Base-by-base conservation (phyloP, 2,797 vertebrate genomes). In the Buceros bicornis region DNA sequence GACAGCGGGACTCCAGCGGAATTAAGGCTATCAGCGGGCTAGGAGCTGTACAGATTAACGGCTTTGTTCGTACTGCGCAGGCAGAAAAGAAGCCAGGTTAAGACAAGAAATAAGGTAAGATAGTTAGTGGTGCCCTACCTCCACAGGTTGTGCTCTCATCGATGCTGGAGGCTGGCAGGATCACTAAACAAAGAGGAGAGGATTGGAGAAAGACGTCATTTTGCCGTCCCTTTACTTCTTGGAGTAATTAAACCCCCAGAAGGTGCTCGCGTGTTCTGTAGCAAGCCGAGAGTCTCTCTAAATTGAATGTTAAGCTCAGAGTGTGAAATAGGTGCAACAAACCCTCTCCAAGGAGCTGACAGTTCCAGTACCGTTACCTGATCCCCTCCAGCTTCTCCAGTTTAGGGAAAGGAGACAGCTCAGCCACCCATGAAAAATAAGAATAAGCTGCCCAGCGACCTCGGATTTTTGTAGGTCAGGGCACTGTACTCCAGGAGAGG, bases 81-180 rank as follows among this genome's bases (percentile, higher is more conserved):
- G 85, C 91, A 95, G 72, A 89, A 95, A 89, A 96, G 60, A 87
- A 93, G 56, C 29, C 87, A 96, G 51, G 82, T 95, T 93, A 96
- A 94, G 92, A 96, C 93, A 92, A 89, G 12, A 97, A 93, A 65
- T 95, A 95, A 97, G 90, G 97, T 97, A 82, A 40, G 51, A 95
- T 87, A 82, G 95, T 74, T 89, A 95, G 82, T 61, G 65, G 89
- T 95, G 97, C 96, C 98, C 98, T 98, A 99, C 99, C 99, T 98
- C 98, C 99, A 96, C 99, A 99, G 93, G 98, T 98, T 6, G 98
- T 98, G 96, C 98, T 98, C 97, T 99, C 99, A 90, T 99, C 99
- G 89, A 99, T 98, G 97, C 99, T 99, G 95, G 99, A 99, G 77
- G 99, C 99, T 80, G 99, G 98, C 93, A 99, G 98, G 97, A 99